phyloP scores from a whole-genome alignment of 1,140 invertebrate species.

The Idris sp. region DNA sequence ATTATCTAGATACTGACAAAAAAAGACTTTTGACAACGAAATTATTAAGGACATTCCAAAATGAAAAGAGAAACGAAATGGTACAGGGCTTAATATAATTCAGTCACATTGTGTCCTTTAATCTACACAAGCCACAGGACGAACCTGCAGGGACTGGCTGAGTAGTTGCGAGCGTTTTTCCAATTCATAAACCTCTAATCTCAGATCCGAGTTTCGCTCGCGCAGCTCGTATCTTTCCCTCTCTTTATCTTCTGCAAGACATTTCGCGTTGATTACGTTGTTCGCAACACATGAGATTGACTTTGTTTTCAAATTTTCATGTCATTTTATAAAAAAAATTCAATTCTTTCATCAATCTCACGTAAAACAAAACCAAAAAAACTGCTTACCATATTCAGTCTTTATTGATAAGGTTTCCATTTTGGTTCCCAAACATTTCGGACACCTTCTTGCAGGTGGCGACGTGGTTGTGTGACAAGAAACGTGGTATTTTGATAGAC shows the following conservation, averaged over 20 bases:
- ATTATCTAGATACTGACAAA: constrained; percentile 34
- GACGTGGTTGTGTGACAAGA: constrained; percentile 75
- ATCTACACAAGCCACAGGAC: constrained; percentile 76
- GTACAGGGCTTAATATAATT: constrained; percentile 23
- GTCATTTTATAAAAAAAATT: neutral
- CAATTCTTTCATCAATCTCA: constrained; percentile 46
- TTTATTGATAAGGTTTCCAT: constrained; percentile 34
- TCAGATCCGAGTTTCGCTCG: constrained; percentile 78
- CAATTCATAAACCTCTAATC: constrained; percentile 78
- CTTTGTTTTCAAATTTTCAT: too few relatives aligned
- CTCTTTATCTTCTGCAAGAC: constrained; percentile 78
- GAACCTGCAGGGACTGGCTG: constrained; percentile 78
- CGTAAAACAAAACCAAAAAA: neutral
- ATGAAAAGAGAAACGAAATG: constrained; percentile 57
- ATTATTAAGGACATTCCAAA: constrained; percentile 68
- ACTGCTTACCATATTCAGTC: constrained; percentile 42
- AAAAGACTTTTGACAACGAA: constrained; percentile 58
- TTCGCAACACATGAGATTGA: constrained; percentile 67
- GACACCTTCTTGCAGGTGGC: constrained; percentile 68
- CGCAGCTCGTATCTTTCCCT: constrained; percentile 78
- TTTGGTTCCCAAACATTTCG: constrained; percentile 65
- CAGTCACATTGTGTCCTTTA: constrained; percentile 42
- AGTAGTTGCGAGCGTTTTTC: constrained; percentile 78
- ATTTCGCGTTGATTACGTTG: constrained; percentile 77
- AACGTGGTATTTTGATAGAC: constrained; percentile 78